Evolutionary conservation across 35 echinoderm and acorn worm species (phyloP).

Genomic region (Diadema setosum): DNA sequence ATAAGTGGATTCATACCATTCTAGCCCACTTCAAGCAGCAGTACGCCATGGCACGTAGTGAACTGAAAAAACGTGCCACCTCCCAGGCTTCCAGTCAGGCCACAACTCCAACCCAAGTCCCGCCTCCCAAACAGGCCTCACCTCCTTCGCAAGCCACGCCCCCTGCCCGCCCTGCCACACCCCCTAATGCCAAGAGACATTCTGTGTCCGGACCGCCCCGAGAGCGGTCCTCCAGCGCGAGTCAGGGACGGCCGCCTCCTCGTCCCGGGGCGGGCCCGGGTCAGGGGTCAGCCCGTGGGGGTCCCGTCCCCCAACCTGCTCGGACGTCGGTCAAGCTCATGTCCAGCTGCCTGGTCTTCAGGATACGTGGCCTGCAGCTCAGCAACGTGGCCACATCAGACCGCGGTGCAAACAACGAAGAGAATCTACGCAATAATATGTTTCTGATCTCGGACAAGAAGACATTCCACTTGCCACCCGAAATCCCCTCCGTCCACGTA

Average conservation of each 20-base stretch:
- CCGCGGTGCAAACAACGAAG: slow-evolving; percentile 9
- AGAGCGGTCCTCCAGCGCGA: background rate
- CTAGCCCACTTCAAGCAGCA: slow-evolving; percentile 97
- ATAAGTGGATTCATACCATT: slow-evolving; percentile 85
- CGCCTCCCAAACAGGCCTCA: background rate
- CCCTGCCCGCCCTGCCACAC: background rate
- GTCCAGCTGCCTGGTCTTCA: slow-evolving; percentile 77
- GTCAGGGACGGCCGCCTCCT: background rate
- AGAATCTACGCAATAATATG: slow-evolving; percentile 14
- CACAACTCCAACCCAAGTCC: background rate
- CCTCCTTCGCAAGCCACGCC: background rate
- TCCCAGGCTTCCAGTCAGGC: background rate
- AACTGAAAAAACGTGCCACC: slow-evolving; percentile 40
- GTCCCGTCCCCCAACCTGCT: background rate
- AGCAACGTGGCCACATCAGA: slow-evolving; percentile 17
- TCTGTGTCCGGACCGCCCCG: background rate
- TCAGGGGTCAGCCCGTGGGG: background rate
- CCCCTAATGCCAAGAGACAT: background rate
- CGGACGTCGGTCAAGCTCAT: slow-evolving; percentile 74
- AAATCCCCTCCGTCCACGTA: slow-evolving; percentile 89
- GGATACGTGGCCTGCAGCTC: slow-evolving; percentile 59
- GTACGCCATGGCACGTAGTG: slow-evolving; percentile 58
- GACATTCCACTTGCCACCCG: slow-evolving; percentile 68
- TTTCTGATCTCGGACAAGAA: slow-evolving; percentile 90
- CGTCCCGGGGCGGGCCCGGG: background rate